These are phyloP conservation scores for Hypotaenidia okinawae DNA, from an alignment of 2,797 vertebrate species.

Conservation along the genomic window DNA sequence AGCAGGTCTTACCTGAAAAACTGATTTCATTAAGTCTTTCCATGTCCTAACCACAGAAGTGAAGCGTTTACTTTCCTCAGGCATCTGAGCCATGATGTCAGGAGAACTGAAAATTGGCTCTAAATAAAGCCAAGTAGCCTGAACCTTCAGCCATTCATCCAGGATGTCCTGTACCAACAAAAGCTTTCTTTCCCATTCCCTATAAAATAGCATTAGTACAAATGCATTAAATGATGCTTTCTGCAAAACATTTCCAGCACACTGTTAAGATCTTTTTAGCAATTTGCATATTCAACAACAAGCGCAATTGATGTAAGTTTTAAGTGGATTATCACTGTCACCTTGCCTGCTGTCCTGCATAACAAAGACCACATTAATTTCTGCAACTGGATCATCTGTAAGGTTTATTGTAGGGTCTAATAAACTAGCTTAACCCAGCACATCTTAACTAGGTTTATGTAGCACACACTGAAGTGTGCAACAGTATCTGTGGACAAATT, in stretches of 20 bases:
- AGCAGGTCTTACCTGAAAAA: slow-evolving; percentile 76
- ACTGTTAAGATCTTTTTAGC: background rate
- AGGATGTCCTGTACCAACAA: slow-evolving; percentile 89
- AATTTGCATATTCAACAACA: background rate
- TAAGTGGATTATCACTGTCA: background rate
- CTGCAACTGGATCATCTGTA: background rate
- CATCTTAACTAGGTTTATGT: background rate
- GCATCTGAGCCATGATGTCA: slow-evolving; percentile 91
- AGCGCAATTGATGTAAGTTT: background rate
- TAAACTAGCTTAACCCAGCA: background rate
- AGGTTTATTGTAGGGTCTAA: background rate
- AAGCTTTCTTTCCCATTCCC: slow-evolving; percentile 88
- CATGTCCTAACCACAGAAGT: slow-evolving; percentile 86
- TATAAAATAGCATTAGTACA: slow-evolving; percentile 31
- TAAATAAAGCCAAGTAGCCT: slow-evolving; percentile 89
- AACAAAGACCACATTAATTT: background rate
- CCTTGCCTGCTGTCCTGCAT: background rate
- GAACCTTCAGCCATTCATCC: slow-evolving; percentile 91
- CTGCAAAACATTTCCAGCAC: background rate
- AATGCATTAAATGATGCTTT: background rate
- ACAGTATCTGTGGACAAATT: background rate
- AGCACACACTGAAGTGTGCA: background rate
- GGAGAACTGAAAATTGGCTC: slow-evolving; percentile 92
- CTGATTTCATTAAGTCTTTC: slow-evolving; percentile 85
- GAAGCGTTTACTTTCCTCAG: slow-evolving; percentile 86